Evolutionary conservation across 2,797 vertebrate genomes (phyloP).

Genomic region (Limosa lapponica): DNA sequence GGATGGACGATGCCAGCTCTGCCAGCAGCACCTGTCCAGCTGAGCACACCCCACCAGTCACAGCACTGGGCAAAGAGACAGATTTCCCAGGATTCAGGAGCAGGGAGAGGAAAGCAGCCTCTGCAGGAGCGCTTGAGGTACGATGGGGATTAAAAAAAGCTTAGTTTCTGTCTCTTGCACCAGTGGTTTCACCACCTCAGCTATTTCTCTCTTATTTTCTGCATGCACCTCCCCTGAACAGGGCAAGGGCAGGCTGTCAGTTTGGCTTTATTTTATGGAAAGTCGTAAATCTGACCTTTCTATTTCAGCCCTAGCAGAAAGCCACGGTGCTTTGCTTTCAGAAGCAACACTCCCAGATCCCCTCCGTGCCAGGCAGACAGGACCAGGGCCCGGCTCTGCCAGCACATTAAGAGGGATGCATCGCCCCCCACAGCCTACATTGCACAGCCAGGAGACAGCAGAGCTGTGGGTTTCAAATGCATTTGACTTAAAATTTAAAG

Average conservation of each 20-base stretch:
- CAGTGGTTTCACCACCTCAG: accelerated
- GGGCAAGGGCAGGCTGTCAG: not conserved
- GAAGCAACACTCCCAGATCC: not conserved
- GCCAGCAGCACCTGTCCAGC: not conserved
- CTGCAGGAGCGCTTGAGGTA: not conserved
- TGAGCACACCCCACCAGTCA: not conserved
- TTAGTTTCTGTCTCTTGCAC: accelerated
- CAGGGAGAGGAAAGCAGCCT: not conserved
- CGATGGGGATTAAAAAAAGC: no score
- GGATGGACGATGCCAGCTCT: not conserved
- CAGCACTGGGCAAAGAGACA: not conserved
- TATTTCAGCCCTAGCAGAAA: not conserved
- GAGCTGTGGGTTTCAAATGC: not conserved
- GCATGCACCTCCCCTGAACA: accelerated
- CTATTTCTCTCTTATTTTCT: not conserved
- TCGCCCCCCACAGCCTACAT: accelerated
- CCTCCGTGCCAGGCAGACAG: not conserved
- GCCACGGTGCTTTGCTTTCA: not conserved
- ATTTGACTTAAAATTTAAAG: not conserved
- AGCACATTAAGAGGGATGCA: accelerated
- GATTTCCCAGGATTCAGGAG: not conserved
- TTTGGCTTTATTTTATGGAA: not conserved
- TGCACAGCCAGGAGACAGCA: accelerated
- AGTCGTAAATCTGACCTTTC: not conserved
- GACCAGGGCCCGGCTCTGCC: not conserved